These are phyloP conservation scores for Apantesis nais DNA, from an alignment of 2,888 invertebrate genomes.

Conservation along the genomic window DNA sequence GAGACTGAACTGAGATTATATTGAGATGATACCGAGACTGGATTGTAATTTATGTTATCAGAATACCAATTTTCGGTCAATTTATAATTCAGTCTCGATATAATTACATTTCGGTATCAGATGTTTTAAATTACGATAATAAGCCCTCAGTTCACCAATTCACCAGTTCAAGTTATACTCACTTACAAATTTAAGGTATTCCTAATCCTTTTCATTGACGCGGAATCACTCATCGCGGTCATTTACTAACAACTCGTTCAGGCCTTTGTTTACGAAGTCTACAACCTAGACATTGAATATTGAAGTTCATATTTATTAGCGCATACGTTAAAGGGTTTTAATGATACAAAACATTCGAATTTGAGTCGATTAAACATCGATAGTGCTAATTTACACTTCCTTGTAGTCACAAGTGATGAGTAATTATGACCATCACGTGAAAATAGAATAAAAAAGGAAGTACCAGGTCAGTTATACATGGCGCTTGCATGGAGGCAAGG, in stretches of 20 bases:
- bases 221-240: neutral
- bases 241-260: neutral
- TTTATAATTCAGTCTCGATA: too few species aligned
- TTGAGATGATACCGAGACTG: too few species aligned
- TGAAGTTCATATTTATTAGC: constrained; percentile 51
- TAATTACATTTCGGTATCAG: too few species aligned
- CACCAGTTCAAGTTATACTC: neutral
- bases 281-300: constrained; percentile 47
- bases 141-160: too few species aligned
- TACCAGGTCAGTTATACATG: neutral
- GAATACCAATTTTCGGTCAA: too few species aligned
- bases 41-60: too few species aligned
- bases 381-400: constrained; percentile 45
- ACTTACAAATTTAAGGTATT: neutral
- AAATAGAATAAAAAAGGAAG: neutral
- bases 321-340: constrained; percentile 29
- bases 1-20: too few species aligned
- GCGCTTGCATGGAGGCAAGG: too few species aligned
- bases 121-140: too few species aligned
- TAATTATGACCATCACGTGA: neutral
- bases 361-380: constrained; percentile 27
- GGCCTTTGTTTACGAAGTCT: neutral
- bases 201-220: neutral
- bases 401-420: constrained; percentile 14
- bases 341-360: constrained; percentile 41